Percentiles rank a stretch among this genome's conserved stretches.
phyloP scores from a whole-genome alignment of 2,113 vertebrate species.

The Halcyon malimbica region DNA sequence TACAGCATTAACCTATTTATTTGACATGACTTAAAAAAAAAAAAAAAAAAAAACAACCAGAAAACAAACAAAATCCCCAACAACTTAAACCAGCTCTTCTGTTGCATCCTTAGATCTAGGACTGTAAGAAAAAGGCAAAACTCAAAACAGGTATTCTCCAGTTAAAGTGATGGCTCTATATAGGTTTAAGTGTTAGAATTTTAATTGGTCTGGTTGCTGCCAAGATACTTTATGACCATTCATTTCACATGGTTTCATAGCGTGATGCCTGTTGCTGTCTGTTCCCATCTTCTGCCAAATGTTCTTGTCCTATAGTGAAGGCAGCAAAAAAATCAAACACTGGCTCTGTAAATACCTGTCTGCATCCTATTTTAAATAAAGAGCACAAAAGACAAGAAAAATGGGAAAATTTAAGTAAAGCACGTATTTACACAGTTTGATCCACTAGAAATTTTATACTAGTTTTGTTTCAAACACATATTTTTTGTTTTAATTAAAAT shows the following conservation, averaged over 20 bases:
- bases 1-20: background rate
- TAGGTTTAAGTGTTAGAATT: background rate
- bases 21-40: background rate
- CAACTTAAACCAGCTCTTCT: background rate
- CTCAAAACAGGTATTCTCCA: background rate
- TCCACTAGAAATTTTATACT: background rate
- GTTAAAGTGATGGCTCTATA: background rate
- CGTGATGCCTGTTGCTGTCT: background rate
- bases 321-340: background rate
- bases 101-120: background rate
- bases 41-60: background rate
- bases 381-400: background rate
- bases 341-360: background rate
- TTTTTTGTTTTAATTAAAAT: background rate
- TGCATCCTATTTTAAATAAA: background rate
- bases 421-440: background rate
- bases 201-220: background rate
- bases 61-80: background rate
- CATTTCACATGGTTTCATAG: background rate
- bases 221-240: background rate
- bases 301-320: background rate
- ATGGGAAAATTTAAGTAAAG: background rate
- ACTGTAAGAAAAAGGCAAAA: background rate
- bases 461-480: background rate
- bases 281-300: background rate